Evolutionary conservation across 2,797 vertebrate species (phyloP), one percentile per base, ranked within the genome.

Genomic region (Champsocephalus esox): DNA sequence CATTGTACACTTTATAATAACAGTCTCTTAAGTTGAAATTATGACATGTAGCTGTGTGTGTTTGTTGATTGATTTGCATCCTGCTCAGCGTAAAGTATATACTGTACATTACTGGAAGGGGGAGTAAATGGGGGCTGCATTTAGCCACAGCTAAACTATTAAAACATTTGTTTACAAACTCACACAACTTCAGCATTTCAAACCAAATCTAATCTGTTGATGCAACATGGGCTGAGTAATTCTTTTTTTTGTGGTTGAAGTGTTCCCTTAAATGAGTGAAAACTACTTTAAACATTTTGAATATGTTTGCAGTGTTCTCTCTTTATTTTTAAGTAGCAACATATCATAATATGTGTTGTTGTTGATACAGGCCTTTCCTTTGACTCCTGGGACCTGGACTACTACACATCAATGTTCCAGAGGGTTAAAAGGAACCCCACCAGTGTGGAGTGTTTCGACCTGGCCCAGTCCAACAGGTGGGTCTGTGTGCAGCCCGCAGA

Each of bases 381-480:
- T 67, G 97, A 98, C 88, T 87, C 95, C 24, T 98, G 97, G 97
- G 97, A 98, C 86, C 88, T 98, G 80, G 95, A 97, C 84, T 98
- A 94, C 81, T 98, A 98, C 84, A 97, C 96, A 0, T 85, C 83
- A 0, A 93, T 96, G 82, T 98, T 98, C 86, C 95, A 95, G 90
- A 93, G 87, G 21, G 90, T 97, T 5, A 79, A 95, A 13, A 95
- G 96, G 52, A 98, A 98, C 84, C 97, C 97, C 9, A 97, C 95
- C 83, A 96, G 92, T 0, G 97, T 98, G 59, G 97, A 98, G 91
- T 97, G 95, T 83, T 98, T 98, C 10, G 97, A 98, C 88, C 88
- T 98, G 83, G 97, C 97, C 1, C 97, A 98, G 91, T 98, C 97
- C 61, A 98, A 98, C 90, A 98, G 97, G 97, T 97, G 59, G 85